phyloP scores from a whole-genome alignment of 1,140 invertebrate genomes.

The Drosophila albomicans region DNA sequence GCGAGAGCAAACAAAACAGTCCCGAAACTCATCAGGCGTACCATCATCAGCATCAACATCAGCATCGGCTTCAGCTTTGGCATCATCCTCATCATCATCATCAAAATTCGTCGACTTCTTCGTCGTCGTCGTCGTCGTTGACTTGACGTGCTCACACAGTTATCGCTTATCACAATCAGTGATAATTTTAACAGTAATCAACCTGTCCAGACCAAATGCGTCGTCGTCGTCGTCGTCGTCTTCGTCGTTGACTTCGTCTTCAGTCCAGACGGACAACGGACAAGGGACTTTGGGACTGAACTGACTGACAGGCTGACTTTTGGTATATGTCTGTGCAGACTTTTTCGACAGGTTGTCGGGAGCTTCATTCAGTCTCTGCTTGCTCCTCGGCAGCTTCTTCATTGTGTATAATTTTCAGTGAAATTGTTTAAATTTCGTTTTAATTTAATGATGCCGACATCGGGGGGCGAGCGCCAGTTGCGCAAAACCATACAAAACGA shows the following conservation, averaged over 20 bases:
- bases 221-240: slow-evolving; percentile 23
- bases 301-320: slow-evolving; percentile 66
- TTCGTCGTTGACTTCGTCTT: slow-evolving; percentile 8
- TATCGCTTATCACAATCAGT: slow-evolving; percentile 84
- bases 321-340: slow-evolving; percentile 28
- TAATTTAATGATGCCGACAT: slow-evolving; percentile 80
- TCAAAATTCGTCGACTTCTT: slow-evolving; percentile 54
- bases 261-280: slow-evolving; percentile 23
- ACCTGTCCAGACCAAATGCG: slow-evolving; percentile 73
- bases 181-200: slow-evolving; percentile 84
- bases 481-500: slow-evolving; percentile 42
- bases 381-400: slow-evolving; percentile 49
- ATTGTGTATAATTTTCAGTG: slow-evolving; percentile 82
- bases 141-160: slow-evolving; percentile 76
- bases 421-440: slow-evolving; percentile 84
- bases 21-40: slow-evolving; percentile 37
- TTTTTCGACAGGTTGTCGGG: slow-evolving; percentile 67
- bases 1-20: slow-evolving; percentile 50
- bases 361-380: slow-evolving; percentile 42
- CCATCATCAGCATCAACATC: slow-evolving; percentile 30
- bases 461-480: slow-evolving; percentile 73
- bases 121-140: slow-evolving; percentile 26
- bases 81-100: slow-evolving; percentile 12
- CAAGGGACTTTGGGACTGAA: slow-evolving; percentile 21
- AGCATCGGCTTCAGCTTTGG: slow-evolving; percentile 28